Base-by-base conservation (phyloP, 2,113 vertebrate species). In the Zapus hudsonius region DNA sequence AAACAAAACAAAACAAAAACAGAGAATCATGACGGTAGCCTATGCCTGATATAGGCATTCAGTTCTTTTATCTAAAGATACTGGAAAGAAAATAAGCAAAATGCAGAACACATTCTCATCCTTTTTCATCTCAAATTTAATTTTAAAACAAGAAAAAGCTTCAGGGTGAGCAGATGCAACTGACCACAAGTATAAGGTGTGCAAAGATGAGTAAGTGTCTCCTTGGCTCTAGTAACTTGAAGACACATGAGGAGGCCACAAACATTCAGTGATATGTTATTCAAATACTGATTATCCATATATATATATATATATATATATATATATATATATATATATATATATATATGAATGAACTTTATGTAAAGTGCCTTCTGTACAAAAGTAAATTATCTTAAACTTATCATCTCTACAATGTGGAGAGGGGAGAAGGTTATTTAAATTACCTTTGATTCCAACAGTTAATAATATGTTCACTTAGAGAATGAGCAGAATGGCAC, bases 101-200 rank as follows among this genome's bases (percentile, higher is more conserved):
- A 83, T 27, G 13, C 17, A 87, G 42, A 87, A 70, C 5, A 89
- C 70, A 91, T n/a, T 72, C 64, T 93, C 44, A 69, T 70, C 69
- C 61, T 69, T 93, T 83, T 73, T 84, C 42, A 47, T 84, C 66
- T 92, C 67, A 86, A 92, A 92, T 93, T 92, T 36, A 92, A 61
- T 23, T 7, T 4, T 59, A 88, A 25, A 10, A 73, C 27, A 0
- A 38, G 64, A 74, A 72, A 70, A 86, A 86, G 66, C 12, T 33
- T 33, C 57, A 1, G 15, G 57, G 20, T 76, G 13, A 92, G 22
- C 63, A 70, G 85, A n/a, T 55, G 15, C 29, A 83, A 79, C 36
- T 29, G 40, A 78, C 72, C 0, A 59, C n/a, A 84, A 33, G 61
- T 27, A 27, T 19, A n/a, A 64, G 33, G n/a, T 69, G 73, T 84